phyloP scores from a whole-genome alignment of 1,140 invertebrate genomes.

The Druon quercuslanigerum region DNA sequence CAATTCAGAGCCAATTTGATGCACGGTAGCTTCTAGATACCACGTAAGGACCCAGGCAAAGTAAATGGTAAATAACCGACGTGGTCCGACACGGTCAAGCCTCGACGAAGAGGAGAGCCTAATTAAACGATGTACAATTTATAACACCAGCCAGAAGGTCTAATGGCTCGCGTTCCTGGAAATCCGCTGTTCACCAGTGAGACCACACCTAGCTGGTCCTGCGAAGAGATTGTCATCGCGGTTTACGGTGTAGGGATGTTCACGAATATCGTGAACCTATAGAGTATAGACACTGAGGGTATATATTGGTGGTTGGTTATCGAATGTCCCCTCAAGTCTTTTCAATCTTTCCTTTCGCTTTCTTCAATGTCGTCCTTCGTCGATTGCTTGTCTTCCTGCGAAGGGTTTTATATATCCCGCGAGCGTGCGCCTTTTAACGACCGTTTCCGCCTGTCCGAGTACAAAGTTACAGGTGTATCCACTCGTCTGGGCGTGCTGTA shows the following conservation, averaged over 20 bases:
- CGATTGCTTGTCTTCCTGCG: background rate
- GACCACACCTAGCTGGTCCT: constrained; percentile 73
- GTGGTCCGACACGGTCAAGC: constrained; percentile 57
- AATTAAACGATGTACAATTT: constrained; percentile 77
- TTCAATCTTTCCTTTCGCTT: background rate
- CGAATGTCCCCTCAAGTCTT: background rate
- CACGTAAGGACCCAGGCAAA: constrained; percentile 50
- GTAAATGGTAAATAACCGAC: constrained; percentile 72
- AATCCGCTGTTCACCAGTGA: constrained; percentile 67
- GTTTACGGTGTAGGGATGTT: constrained; percentile 45
- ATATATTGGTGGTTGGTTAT: background rate
- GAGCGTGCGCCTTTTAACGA: constrained; percentile 7
- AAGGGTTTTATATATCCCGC: constrained; percentile 14
- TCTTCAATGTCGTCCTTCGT: constrained; percentile 15
- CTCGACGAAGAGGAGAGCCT: constrained; percentile 63
- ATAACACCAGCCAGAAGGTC: constrained; percentile 74
- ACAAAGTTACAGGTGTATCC: constrained; percentile 29
- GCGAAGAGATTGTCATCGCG: constrained; percentile 60
- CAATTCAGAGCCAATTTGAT: constrained; percentile 70
- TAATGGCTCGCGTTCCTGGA: constrained; percentile 76
- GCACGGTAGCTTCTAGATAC: constrained; percentile 65
- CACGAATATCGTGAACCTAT: constrained; percentile 49
- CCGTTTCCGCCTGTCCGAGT: constrained; percentile 21
- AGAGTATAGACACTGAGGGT: background rate
- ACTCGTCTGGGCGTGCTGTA: constrained; percentile 21